Evolutionary conservation across 2,888 invertebrate species (phyloP), one percentile per base, ranked within the genome.

Genomic region (Tetanocera ferruginea): DNA sequence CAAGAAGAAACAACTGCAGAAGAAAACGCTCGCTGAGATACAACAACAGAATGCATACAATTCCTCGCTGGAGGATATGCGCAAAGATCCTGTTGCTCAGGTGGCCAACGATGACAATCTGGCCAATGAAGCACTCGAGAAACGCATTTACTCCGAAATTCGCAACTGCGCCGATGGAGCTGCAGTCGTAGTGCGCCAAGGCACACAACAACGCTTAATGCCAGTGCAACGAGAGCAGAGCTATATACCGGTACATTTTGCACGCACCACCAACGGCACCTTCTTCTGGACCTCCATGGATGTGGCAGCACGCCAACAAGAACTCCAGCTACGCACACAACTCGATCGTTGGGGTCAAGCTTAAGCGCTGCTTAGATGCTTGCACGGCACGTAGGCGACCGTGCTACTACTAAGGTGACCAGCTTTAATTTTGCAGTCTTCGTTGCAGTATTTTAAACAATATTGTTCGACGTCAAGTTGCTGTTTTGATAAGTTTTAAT

Each of bases 51-150:
- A 88, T 75, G 85, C 86, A 31, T 85, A 85, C 83, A 88, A 88
- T 79, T 83, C 87, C 76, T 88, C 88, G 23, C 78, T 88, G 79
- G 88, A 88, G 83, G 89, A 88, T 80, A 88, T 88, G 88, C 89
- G 88, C 75, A 88, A 85, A 79, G 88, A 88, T 82, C 83, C 87
- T 25, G 78, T 78, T 31, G 84, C 86, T 23, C 66, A 81, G 52
- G 82, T 80, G 51, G 88, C 88, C 43, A 84, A 81, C 81, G 85
- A 86, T 78, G 89, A 89, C 78, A 88, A 88, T 81, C 79, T 81
- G 80, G 93, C 93, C 87, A 96, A 96, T 91, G 96, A 96, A 89
- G 92, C 94, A 71, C 88, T 96, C 86, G 96, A 96, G 87, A 93
- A 94, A 86, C 93, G 94, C 82, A 92, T 96, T 80, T 92, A 93